phyloP scores from a whole-genome alignment of 2,888 invertebrate species.

The Drosophila sordidapex region DNA sequence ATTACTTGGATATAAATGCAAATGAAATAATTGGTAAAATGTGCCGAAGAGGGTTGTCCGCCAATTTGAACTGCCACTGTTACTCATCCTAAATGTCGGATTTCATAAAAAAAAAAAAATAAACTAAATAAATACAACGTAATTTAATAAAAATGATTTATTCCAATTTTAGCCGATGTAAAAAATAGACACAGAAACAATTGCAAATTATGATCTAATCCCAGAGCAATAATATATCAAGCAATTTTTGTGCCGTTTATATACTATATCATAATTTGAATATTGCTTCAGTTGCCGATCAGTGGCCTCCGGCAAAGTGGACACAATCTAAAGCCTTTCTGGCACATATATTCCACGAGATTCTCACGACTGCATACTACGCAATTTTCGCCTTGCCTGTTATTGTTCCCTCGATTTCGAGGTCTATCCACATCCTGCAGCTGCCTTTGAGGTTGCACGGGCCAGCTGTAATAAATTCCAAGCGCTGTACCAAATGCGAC shows the following conservation, averaged over 20 bases:
- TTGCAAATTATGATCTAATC: no score
- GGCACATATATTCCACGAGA: no score
- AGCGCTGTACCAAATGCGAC: conserved; percentile 20
- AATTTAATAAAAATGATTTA: no score
- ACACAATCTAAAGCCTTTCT: accelerated
- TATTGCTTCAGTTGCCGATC: no score
- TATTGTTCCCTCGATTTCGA: neutral
- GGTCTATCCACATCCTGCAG: neutral
- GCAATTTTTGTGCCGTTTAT: no score
- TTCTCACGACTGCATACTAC: accelerated
- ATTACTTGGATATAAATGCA: neutral
- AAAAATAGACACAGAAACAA: no score
- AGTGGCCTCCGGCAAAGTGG: accelerated
- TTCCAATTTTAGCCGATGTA: no score
- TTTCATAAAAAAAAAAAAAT: neutral
- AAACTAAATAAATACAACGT: no score
- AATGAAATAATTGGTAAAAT: neutral
- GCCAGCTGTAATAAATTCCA: conserved; percentile 23
- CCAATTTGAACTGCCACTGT: no score
- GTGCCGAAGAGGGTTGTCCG: no score
- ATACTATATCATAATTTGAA: no score
- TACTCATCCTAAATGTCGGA: neutral
- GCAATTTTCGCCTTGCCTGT: conserved; percentile 22
- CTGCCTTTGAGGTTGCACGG: neutral
- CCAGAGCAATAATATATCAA: no score